Evolutionary conservation across 2,113 vertebrate genomes (phyloP).

Genomic region (Malurus melanocephalus): DNA sequence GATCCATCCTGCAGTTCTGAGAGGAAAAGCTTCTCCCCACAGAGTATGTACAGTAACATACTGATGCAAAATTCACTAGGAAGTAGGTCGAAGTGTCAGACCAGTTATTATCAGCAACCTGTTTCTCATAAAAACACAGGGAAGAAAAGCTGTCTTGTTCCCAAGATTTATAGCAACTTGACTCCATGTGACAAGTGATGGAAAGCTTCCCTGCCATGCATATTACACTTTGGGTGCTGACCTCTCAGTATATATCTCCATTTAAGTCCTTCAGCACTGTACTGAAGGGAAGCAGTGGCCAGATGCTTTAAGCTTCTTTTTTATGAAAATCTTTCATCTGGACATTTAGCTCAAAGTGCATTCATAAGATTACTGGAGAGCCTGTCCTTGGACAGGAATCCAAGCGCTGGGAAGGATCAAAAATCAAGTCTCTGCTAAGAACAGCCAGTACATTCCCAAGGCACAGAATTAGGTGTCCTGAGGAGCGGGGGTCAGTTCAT

Average conservation of each 20-base stretch:
- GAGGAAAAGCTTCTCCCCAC: neutral
- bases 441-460: conserved; percentile 42
- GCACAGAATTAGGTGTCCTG: neutral
- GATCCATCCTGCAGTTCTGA: neutral
- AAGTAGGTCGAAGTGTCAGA: conserved; percentile 48
- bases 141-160: conserved; percentile 43
- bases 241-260: conserved; percentile 51
- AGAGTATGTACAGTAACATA: conserved; percentile 1
- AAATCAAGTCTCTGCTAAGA: conserved; percentile 62
- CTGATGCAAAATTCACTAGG: conserved; percentile 37
- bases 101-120: conserved; percentile 59
- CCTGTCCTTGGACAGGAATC: conserved; percentile 53
- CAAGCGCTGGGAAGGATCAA: conserved; percentile 61
- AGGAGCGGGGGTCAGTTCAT: neutral
- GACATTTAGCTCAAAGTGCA: conserved; percentile 24
- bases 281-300: conserved; percentile 29
- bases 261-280: conserved; percentile 48
- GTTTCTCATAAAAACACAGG: conserved; percentile 59
- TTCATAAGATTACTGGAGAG: conserved; percentile 46
- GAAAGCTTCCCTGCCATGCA: conserved; percentile 63
- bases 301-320: conserved; percentile 29
- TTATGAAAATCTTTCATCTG: conserved; percentile 24
- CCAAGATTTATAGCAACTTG: conserved; percentile 58
- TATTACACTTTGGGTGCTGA: conserved; percentile 58
- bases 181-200: conserved; percentile 49